These are phyloP conservation scores for Rhopalosiphum nymphaeae DNA, from an alignment of 2,888 invertebrate genomes.

Conservation along the genomic window DNA sequence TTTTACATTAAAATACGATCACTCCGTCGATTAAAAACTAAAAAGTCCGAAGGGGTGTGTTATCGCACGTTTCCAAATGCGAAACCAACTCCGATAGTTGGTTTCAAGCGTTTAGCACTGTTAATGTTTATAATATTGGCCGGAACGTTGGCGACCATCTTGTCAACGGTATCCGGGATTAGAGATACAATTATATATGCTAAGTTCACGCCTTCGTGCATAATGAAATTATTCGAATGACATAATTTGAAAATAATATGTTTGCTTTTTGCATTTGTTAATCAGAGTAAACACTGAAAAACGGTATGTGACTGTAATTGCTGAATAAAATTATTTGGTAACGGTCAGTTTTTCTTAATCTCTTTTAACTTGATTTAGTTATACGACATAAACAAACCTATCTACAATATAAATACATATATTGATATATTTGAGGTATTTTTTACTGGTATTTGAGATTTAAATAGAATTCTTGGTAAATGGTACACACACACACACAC, in stretches of 20 bases:
- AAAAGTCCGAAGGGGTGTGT: conserved; percentile 36
- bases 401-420: background rate
- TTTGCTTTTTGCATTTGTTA: background rate
- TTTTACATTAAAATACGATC: conserved; percentile 81
- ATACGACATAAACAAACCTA: background rate
- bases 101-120: conserved; percentile 69
- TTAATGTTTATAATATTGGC: conserved; percentile 75
- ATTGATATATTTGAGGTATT: background rate
- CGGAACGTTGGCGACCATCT: conserved; percentile 77
- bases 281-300: background rate
- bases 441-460: background rate
- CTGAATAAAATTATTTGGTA: background rate
- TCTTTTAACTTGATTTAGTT: background rate
- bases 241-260: background rate
- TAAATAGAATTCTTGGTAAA: background rate
- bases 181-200: conserved; percentile 77
- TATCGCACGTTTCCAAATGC: conserved; percentile 56
- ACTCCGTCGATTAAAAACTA: conserved; percentile 69
- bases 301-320: background rate
- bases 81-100: background rate
- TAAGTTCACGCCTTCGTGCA: conserved; percentile 80
- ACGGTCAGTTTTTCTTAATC: background rate
- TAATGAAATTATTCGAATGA: conserved; percentile 72
- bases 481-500: background rate
- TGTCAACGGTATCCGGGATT: conserved; percentile 81